These are phyloP conservation scores for Apamea crenata DNA, from an alignment of 2,888 invertebrate species.

Conservation along the genomic window DNA sequence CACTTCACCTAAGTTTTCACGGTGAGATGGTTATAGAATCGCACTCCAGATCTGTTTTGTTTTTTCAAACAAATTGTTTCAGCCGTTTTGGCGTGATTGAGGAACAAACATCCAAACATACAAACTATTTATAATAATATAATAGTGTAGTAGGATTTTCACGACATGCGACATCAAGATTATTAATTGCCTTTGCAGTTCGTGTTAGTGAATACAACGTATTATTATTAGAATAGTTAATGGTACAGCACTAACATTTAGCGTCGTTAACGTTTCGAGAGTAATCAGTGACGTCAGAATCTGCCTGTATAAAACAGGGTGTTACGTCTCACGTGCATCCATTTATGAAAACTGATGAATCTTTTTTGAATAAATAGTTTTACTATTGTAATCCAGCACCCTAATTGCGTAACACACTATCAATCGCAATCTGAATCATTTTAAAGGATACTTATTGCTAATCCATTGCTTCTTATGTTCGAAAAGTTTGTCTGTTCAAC, in stretches of 20 bases:
- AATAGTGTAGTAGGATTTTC: background rate
- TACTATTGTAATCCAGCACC: background rate
- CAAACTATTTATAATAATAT: too few relatives aligned
- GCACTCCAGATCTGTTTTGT: too few relatives aligned
- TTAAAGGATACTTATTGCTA: too few relatives aligned
- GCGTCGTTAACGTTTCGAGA: constrained; percentile 46
- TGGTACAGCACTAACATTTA: constrained; percentile 24
- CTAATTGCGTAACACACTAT: too few relatives aligned
- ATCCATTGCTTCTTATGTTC: background rate
- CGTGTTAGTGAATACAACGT: constrained; percentile 27
- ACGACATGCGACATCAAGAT: constrained; percentile 9
- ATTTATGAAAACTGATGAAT: background rate
- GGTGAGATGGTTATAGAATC: too few relatives aligned
- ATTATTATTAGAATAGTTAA: constrained; percentile 31
- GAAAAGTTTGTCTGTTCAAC: background rate
- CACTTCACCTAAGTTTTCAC: too few relatives aligned
- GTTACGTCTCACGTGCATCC: background rate
- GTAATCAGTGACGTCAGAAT: constrained; percentile 52
- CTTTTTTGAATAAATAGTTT: background rate
- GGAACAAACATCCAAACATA: background rate
- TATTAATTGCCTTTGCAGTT: constrained; percentile 38
- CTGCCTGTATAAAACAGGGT: constrained; percentile 8
- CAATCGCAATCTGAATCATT: background rate
- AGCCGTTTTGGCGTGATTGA: background rate
- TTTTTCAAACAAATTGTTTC: background rate